A percentile compares a stretch with the other conserved stretches of the same genome.
Conservation (phyloP, 1,140 invertebrate genomes). For the Sesamia nonagrioides region DNA sequence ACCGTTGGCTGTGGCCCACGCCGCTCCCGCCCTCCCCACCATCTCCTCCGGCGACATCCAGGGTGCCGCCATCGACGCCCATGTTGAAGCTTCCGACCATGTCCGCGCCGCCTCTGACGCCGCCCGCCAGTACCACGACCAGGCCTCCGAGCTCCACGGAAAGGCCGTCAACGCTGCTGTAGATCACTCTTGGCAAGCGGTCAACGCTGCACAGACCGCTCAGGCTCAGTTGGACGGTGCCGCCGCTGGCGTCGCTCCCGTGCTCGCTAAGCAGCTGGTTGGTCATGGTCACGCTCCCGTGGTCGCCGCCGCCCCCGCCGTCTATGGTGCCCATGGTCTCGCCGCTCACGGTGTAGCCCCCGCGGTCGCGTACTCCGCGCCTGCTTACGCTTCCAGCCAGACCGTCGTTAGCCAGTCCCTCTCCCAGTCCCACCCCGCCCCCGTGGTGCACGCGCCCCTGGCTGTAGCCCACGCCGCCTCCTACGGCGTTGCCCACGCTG, state of each 20-base stretch:
- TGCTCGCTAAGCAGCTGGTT: no score
- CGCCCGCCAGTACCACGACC: constrained; percentile 87
- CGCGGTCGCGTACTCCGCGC: constrained; percentile 54
- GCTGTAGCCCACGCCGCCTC: constrained; percentile 48
- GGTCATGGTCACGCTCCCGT: no score
- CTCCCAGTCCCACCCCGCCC: constrained; percentile 76
- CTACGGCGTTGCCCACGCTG: constrained; percentile 43
- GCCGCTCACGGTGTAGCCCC: constrained; percentile 56
- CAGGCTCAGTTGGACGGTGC: constrained; percentile 88
- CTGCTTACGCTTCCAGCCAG: constrained; percentile 62
- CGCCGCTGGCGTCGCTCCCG: constrained; percentile 88
- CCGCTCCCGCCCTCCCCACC: constrained; percentile 74
- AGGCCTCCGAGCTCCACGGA: constrained; percentile 88
- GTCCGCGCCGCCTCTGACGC: constrained; percentile 80
- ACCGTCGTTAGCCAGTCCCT: constrained; percentile 77
- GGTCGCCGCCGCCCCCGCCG: constrained; percentile 52
- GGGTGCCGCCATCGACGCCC: constrained; percentile 81
- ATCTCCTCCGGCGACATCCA: constrained; percentile 80
- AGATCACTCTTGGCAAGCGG: constrained; percentile 86
- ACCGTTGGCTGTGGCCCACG: no score
- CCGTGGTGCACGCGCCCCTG: constrained; percentile 60
- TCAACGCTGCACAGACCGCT: constrained; percentile 87
- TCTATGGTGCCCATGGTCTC: constrained; percentile 44
- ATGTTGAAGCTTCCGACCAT: constrained; percentile 81
- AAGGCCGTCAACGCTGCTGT: constrained; percentile 88